Base-by-base conservation (phyloP, 2,113 vertebrate species). In the Arenaria interpres region DNA sequence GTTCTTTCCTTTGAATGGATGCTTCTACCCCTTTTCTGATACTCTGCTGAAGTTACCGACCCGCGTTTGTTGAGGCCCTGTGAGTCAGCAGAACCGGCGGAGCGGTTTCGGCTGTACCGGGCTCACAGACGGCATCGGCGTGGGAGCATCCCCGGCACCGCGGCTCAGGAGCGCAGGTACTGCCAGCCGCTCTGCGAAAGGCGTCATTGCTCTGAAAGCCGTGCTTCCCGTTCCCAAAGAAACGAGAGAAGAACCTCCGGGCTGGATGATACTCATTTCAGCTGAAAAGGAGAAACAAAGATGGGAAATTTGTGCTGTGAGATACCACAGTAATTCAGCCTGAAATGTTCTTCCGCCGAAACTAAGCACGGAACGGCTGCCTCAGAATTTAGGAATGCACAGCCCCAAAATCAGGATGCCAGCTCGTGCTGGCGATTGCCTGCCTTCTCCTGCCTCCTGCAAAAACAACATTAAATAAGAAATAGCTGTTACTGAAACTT, bases 61-160 rank as follows among this genome's bases (percentile, higher is more conserved):
- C 54, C 0, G 4, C 39, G 2, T 74, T 84, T 69, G 43, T 50
- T 37, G 66, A 59, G 79, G 78, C 50, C 23, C 64, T 7, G 63
- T 95, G 96, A 96, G 86, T 97, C 96, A 97, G 93, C 94, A 95
- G 72, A 82, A 64, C 85, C 45, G 2, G 2, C 50, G 2, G 41
- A 92, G 89, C 74, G 21, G 60, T 74, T 90, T 33, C 56, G 45
- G 3, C 78, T 28, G 59, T n/a, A 9, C 37, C 12, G 51, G 59
- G 84, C 71, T 81, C 46, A 48, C 19, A 37, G 63, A 62, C 24
- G 73, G 67, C 68, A 11, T 8, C 51, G 2, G 33, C 3, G 4
- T 1, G 35, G 59, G 41, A 69, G 53, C 87, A 82, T 60, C 66
- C 12, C n/a, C 67, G 27, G 59, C 35, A 75, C 30, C 59, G 57